Evolutionary conservation across 2,113 vertebrate genomes (phyloP).

Genomic region (Leucopternis melanops): DNA sequence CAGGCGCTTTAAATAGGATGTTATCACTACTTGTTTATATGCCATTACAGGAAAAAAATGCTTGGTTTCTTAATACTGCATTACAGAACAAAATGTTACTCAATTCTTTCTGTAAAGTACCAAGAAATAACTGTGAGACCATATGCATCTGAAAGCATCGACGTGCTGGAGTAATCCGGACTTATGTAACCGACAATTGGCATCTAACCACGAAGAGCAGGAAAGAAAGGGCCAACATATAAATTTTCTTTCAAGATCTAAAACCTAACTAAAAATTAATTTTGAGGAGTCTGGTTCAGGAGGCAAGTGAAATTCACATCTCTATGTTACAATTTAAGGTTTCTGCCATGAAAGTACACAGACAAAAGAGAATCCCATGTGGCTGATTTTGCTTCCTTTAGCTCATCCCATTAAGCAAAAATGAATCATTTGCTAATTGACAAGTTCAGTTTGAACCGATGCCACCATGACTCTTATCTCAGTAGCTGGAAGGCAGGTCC

Average conservation of each 20-base stretch:
- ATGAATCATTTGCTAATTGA: neutral
- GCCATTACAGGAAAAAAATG: neutral
- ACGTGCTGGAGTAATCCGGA: neutral
- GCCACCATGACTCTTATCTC: neutral
- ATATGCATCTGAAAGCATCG: neutral
- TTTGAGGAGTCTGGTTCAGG: neutral
- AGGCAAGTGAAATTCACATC: fast-evolving
- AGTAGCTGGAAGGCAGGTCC: neutral
- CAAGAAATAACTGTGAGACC: conserved; percentile 35
- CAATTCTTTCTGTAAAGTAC: conserved; percentile 4
- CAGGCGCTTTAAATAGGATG: neutral
- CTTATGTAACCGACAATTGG: neutral
- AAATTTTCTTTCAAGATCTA: neutral
- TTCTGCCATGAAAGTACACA: neutral
- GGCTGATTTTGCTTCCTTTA: neutral
- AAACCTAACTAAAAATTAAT: neutral
- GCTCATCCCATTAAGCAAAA: neutral
- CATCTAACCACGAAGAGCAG: neutral
- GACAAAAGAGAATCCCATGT: neutral
- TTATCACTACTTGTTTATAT: conserved; percentile 32
- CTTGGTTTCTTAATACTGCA: conserved; percentile 13
- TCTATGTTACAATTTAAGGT: neutral
- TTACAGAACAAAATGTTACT: conserved; percentile 50
- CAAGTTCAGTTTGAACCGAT: neutral
- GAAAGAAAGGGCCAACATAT: neutral